Evolutionary conservation across 2,113 vertebrate genomes (phyloP), one percentile per base, ranked within the genome.

Genomic region (Phalacrocorax aristotelis): DNA sequence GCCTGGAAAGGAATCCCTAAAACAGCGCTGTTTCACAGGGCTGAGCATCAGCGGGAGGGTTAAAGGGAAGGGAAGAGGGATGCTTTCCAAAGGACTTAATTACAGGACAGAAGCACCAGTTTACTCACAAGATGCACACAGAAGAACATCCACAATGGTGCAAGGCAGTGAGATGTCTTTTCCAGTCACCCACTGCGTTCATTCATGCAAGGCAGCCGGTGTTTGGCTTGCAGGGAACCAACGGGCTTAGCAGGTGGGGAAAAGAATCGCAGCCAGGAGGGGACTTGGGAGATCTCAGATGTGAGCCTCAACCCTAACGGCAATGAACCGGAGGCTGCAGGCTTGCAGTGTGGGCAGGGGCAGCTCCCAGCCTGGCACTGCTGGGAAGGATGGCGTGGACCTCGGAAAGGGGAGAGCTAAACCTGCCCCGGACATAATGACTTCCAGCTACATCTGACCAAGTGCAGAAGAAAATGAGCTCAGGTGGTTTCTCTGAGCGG

Each of bases 161-260:
- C 38, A 42, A 64, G 44, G 44, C 22, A 72, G 77, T 1, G 32
- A 68, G 48, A 44, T 3, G 20, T 4, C 7, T 55, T 66, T 83
- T 72, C 65, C 18, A 20, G 61, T 30, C 42, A 38, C 36, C 49
- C 0, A 1, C 48, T 51, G 48, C 1, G 0, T 54, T 60, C 0
- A 0, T 27, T 60, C 1, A 1, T 29, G 18, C 29, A 36, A 17
- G 2, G 1, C 42, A 40, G 36, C 27, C 0, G 0, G 20, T n/a
- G 70, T 65, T 76, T 36, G 21, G 44, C 57, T 65, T 42, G 51
- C 57, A 54, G 38, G 40, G 27, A 72, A 52, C n/a, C 26, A 30
- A 42, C 3, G 1, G 36, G n/a, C 52, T 57, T n/a, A 44, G 36
- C 13, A 22, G 58, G 71, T 4, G 13, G 40, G 22, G 60, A 49